Percentiles rank a stretch among this genome's conserved stretches.
Conservation (phyloP, 1,140 invertebrate genomes). For the Maconellicoccus hirsutus region DNA sequence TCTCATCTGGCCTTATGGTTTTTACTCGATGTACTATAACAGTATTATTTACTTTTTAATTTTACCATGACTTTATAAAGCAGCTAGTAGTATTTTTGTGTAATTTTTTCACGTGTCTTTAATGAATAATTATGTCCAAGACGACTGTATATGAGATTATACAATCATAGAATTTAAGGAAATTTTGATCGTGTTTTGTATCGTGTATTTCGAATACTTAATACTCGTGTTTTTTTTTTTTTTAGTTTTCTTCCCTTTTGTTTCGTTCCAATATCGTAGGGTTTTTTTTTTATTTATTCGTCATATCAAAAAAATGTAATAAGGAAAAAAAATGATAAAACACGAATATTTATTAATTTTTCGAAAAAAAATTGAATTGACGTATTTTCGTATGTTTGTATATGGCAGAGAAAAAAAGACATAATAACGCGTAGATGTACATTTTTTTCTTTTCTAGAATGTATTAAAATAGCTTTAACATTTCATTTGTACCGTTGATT, state of each 20-base stretch:
- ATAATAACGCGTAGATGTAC: not conserved
- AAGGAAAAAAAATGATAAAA: too few relatives aligned
- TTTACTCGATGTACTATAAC: not conserved
- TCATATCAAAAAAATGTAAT: too few relatives aligned
- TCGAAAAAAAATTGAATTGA: not conserved
- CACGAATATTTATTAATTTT: too few relatives aligned
- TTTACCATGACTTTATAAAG: not conserved
- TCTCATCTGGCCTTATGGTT: not conserved
- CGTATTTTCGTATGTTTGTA: not conserved
- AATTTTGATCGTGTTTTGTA: too few relatives aligned
- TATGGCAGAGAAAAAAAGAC: not conserved
- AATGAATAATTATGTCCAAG: too few relatives aligned
- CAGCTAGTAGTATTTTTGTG: not conserved
- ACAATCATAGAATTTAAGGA: too few relatives aligned
- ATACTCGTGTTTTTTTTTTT: too few relatives aligned
- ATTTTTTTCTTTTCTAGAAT: not conserved
- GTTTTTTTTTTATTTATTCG: too few relatives aligned
- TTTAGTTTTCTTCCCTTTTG: too few relatives aligned
- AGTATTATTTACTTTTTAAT: not conserved
- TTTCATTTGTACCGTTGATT: not conserved
- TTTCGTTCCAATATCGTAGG: too few relatives aligned
- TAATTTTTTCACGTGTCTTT: not conserved
- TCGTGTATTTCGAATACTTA: too few relatives aligned
- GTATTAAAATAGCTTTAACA: conserved; percentile 10
- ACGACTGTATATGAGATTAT: too few relatives aligned